phyloP scores from a whole-genome alignment of 2,888 invertebrate species.

The Eueremaeus valkanovi region DNA sequence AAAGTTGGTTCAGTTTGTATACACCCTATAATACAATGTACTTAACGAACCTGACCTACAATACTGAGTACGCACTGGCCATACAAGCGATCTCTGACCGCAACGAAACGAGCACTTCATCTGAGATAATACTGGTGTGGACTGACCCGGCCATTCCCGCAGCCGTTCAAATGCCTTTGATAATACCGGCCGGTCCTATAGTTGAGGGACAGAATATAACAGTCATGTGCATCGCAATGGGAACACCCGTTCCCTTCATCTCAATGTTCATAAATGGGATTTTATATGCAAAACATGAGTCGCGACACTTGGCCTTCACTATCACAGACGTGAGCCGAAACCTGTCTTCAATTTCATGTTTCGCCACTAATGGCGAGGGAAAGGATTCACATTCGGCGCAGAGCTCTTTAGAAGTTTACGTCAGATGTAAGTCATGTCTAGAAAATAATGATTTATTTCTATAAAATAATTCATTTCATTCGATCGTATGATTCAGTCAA shows the following conservation, averaged over 20 bases:
- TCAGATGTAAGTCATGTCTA: constrained; percentile 68
- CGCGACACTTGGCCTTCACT: constrained; percentile 75
- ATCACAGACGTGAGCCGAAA: constrained; percentile 60
- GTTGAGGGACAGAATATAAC: constrained; percentile 82
- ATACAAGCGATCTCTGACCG: constrained; percentile 35
- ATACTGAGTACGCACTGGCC: constrained; percentile 60
- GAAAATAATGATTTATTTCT: background rate
- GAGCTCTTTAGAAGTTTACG: constrained; percentile 70
- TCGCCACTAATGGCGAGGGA: constrained; percentile 81
- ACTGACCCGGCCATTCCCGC: constrained; percentile 82
- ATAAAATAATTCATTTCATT: constrained; percentile 8
- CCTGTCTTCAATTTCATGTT: constrained; percentile 75
- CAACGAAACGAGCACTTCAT: constrained; percentile 68
- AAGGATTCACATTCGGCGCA: constrained; percentile 67
- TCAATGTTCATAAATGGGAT: constrained; percentile 73
- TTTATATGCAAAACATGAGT: constrained; percentile 74
- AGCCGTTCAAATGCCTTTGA: constrained; percentile 68
- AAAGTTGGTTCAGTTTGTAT: constrained; percentile 53
- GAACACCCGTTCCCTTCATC: constrained; percentile 76
- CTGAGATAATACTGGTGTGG: constrained; percentile 78
- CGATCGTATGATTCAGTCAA: no score
- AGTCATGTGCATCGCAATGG: constrained; percentile 76
- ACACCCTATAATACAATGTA: constrained; percentile 68
- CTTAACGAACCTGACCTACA: constrained; percentile 67
- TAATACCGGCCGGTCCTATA: constrained; percentile 75